Evolutionary conservation across 2,888 invertebrate species (phyloP), one percentile per base, ranked within the genome.

Genomic region (Acrobeloides nanus): DNA sequence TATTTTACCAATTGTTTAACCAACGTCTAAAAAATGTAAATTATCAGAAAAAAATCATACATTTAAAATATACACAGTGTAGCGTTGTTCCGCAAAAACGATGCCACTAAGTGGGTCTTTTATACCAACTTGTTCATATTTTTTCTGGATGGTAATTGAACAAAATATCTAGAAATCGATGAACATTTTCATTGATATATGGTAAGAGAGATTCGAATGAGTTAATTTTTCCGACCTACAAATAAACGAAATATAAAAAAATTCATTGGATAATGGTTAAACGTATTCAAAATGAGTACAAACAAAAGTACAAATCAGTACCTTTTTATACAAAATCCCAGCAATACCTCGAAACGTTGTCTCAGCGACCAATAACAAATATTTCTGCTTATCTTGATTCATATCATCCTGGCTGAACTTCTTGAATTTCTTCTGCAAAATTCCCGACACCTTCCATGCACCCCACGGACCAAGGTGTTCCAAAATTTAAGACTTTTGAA

Each of bases 391-490:
- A n/a, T n/a, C n/a, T n/a, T n/a, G n/a, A n/a, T n/a, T n/a, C n/a
- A n/a, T n/a, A n/a, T n/a, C n/a, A 1, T 39, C 45, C 26, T 48
- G 33, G 10, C 37, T 44, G 34, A 54, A 27, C 39, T 60, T 62
- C 10, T 25, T 23, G 32, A 72, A 38, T 37, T 61, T 53, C 25
- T 56, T 64, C 33, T 66, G 63, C 58, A 61, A 62, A 12, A 59
- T 24, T 23, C 44, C 45, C 18, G 53, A 46, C 3, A 57, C 57
- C 44, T 61, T 62, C 53, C 73, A 66, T 0, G 89, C 88, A 73
- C 87, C 86, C 84, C 90, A 95, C 0, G 88, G 85, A 2, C 95
- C 87, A 83, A 82, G 57, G 43, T 70, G 66, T n/a, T n/a, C n/a
- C n/a, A n/a, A n/a, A n/a, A n/a, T n/a, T n/a, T n/a, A n/a, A n/a